Conservation (phyloP, 2,797 vertebrate species). For the Acrossocheilus wenchowensis region DNA sequence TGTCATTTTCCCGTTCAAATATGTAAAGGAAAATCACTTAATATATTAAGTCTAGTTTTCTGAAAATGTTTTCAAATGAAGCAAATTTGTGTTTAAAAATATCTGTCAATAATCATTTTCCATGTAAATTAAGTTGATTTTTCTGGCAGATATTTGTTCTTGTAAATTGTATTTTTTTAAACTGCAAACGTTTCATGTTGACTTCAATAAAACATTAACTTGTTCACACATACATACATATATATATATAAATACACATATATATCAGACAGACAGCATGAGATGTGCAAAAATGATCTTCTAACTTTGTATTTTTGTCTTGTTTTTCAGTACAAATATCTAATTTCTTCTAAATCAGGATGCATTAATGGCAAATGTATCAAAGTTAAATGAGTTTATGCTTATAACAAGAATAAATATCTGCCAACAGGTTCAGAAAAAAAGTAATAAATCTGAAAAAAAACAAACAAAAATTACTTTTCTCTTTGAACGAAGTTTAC, state of each 20-base stretch:
- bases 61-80: background rate
- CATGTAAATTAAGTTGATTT: too few relatives aligned
- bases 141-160: background rate
- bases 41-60: too few relatives aligned
- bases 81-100: background rate
- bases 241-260: too few relatives aligned
- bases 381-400: too few relatives aligned
- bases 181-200: background rate
- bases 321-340: background rate
- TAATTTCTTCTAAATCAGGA: background rate
- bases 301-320: background rate
- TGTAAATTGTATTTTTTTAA: background rate
- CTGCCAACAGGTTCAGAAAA: too few relatives aligned
- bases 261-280: background rate
- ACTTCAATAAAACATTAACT: background rate
- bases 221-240: background rate
- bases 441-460: too few relatives aligned
- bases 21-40: background rate
- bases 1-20: background rate
- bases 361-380: background rate
- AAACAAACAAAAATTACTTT: too few relatives aligned
- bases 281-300: background rate
- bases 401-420: too few relatives aligned
- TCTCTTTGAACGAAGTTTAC: too few relatives aligned
- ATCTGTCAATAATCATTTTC: too few relatives aligned